Evolutionary conservation across 1,140 invertebrate species (phyloP).

Genomic region (Drosophila parvula): DNA sequence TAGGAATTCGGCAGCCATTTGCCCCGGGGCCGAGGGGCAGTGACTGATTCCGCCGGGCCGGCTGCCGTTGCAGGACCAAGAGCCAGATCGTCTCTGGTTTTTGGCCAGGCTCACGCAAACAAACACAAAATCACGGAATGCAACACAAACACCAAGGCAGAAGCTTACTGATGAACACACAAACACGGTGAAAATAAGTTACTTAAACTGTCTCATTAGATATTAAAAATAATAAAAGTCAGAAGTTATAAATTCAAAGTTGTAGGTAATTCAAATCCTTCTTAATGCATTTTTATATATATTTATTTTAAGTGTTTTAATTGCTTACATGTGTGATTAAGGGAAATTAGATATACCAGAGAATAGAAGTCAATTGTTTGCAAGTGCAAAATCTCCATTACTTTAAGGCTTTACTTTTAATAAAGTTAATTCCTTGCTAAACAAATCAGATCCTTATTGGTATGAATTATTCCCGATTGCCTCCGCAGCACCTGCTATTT

Average conservation of each 20-base stretch:
- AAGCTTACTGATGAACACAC: constrained; percentile 14
- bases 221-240: background rate
- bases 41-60: background rate
- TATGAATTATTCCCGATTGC: background rate
- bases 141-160: constrained; percentile 30
- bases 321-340: too few species aligned
- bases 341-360: too few species aligned
- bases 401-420: background rate
- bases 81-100: constrained; percentile 23
- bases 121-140: constrained; percentile 58
- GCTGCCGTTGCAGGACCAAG: background rate
- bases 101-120: constrained; percentile 47
- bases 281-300: too few species aligned
- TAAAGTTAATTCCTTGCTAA: background rate
- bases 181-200: background rate
- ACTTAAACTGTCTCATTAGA: background rate
- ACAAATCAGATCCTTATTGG: background rate
- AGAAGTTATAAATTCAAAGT: background rate
- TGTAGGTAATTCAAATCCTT: background rate
- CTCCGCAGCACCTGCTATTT: background rate
- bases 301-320: background rate
- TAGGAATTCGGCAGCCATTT: constrained; percentile 68
- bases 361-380: too few species aligned
- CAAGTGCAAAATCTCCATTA: too few species aligned
- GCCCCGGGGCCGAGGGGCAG: constrained; percentile 11